Evolutionary conservation across 2,797 vertebrate species (phyloP), one percentile per base, ranked within the genome.

Genomic region (Lepidocolaptes lacrymiger): DNA sequence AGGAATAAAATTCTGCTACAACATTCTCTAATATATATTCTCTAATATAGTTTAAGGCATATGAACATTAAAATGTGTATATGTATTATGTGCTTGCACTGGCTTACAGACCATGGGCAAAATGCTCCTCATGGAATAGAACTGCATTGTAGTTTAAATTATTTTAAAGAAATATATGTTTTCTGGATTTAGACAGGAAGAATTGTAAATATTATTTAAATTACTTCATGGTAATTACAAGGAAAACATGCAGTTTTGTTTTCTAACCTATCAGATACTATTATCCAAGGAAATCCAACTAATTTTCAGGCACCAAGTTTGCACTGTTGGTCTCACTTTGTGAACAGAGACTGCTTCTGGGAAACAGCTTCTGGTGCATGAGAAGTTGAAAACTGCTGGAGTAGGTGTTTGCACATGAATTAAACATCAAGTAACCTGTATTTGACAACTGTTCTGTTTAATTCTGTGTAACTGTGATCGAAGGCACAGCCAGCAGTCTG

Each of bases 401-500:
- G 46, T 72, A 81, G 66, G 41, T 88, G 83, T 84, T 91, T 78
- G 46, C 36, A 72, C 37, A 86, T 92, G 88, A 93, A 92, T 93
- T 91, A 93, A 93, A 67, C 88, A 86, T 93, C 58, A 78, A 75
- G 15, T 3, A 3, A 58, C 24, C 41, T 61, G 30, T 81, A 32
- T 91, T 86, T 91, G 73, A 88, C 76, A 94, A 75, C 34, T 75
- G 37, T 61, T 90, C 12, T 73, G 23, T 85, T 93, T 87, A 89
- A 91, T 93, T 95, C 91, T 89, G 67, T 87, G 39, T 91, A 73
- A 63, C 71, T 76, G 27, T 94, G 74, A 59, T 85, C 0, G 4
- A 95, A 91, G 32, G 18, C 58, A 32, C 43, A 75, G 62, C 71
- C 52, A 89, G 36, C 27, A 59, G 14, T 34, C 44, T 71, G 67